Evolutionary conservation across 2,797 vertebrate species (phyloP), one percentile per base, ranked within the genome.

Genomic region (Falco biarmicus): DNA sequence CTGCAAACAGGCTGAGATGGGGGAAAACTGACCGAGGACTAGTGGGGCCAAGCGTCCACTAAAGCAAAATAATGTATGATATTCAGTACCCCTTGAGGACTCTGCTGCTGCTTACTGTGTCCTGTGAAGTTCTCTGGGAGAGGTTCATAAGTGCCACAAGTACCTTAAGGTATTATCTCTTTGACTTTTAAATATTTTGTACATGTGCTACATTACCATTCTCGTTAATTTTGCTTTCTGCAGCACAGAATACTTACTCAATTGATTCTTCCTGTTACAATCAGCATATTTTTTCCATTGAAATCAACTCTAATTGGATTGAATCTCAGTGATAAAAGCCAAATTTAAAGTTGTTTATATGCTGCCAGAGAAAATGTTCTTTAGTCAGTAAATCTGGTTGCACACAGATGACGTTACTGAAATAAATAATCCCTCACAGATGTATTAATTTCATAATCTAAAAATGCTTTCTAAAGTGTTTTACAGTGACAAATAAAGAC

Each of bases 391-490:
- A 87, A 92, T 90, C 22, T 57, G 57, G 45, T 85, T 88, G 64
- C 32, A 51, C n/a, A 93, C 47, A 83, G 37, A 95, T 86, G 54
- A 73, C 45, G 80, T 63, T 84, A 89, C 24, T 90, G 78, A 93
- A 76, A 51, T 34, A 95, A 31, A 73, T 83, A 96, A 89, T 94
- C 69, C 60, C 83, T 66, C 57, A 39, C 84, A 95, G 88, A 93
- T 95, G 66, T 25, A 75, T 71, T 87, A 60, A 94, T 95, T 96
- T 96, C 34, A 88, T 90, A 87, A 90, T 37, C 39, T 93, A 73
- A 82, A 80, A 84, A 54, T 61, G 22, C 9, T 75, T 89, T 87
- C 60, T 64, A 0, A 90, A 70, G 24, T 54, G 73, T 84, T 90
- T 93, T 84, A 60, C 26, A 71, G n/a, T 31, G 63, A 76, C 22